Evolutionary conservation across 2,797 vertebrate species (phyloP).

Genomic region (Falco novaeseelandiae): DNA sequence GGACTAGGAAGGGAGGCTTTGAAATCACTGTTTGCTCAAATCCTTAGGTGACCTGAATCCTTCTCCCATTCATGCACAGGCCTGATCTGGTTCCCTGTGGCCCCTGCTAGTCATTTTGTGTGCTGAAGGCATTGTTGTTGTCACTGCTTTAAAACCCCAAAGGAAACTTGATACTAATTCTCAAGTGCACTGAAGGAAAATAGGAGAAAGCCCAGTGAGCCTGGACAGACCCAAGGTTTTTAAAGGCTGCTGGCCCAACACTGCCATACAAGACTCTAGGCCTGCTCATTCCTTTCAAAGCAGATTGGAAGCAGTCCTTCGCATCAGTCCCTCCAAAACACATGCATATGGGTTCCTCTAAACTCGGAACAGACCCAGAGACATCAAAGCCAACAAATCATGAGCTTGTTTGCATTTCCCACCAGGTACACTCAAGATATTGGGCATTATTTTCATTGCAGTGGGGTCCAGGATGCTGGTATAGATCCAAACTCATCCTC

Average conservation of each 20-base stretch:
- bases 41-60: not conserved
- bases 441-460: not conserved
- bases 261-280: not conserved
- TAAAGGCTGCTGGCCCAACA: not conserved
- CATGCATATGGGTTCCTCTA: not conserved
- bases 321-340: not conserved
- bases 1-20: not conserved
- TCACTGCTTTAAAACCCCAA: not conserved
- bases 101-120: not conserved
- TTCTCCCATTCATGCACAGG: not conserved
- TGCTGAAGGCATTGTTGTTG: not conserved
- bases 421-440: not conserved
- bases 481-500: not conserved
- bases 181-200: not conserved
- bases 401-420: accelerated
- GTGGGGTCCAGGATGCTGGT: not conserved
- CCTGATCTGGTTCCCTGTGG: not conserved
- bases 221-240: not conserved
- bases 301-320: not conserved
- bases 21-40: not conserved
- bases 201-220: not conserved
- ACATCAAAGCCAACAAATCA: not conserved
- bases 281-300: not conserved
- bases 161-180: not conserved
- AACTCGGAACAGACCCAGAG: not conserved